A percentile compares a stretch with the other conserved stretches of the same genome.
phyloP scores from a whole-genome alignment of 2,113 vertebrate species.

The Columba janthina region DNA sequence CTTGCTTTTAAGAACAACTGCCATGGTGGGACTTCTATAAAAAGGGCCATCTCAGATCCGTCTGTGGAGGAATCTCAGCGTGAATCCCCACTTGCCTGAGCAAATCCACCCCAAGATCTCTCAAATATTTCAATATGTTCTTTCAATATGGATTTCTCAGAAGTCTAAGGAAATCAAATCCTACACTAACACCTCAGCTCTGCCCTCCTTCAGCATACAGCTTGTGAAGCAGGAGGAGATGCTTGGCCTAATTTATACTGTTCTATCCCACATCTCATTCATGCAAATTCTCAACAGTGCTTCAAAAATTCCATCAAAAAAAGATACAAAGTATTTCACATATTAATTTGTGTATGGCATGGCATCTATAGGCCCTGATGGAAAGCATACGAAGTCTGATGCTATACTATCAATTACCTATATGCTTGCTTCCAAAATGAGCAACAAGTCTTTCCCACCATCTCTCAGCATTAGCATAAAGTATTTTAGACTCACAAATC shows the following conservation, averaged over 20 bases:
- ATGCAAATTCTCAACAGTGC: background rate
- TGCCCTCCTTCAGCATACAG: background rate
- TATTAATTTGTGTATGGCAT: background rate
- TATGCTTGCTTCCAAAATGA: background rate
- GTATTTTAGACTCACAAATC: background rate
- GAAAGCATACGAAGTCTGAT: fast-evolving
- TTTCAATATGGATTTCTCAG: background rate
- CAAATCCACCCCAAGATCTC: background rate
- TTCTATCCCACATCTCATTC: background rate
- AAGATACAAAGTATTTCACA: fast-evolving
- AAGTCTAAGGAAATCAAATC: background rate
- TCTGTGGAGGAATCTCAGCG: background rate
- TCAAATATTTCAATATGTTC: background rate
- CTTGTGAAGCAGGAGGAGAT: background rate
- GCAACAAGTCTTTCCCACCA: background rate
- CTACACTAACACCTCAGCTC: background rate
- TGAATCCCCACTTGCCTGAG: background rate
- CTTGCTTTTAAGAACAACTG: background rate
- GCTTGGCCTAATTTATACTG: background rate
- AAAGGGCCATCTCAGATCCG: background rate
- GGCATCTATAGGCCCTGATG: background rate
- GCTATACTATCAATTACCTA: background rate
- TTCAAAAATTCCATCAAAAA: background rate
- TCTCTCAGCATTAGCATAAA: background rate
- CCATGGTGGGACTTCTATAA: background rate